Evolutionary conservation across 2,888 invertebrate species (phyloP).

Genomic region (Epiblema foenella): DNA sequence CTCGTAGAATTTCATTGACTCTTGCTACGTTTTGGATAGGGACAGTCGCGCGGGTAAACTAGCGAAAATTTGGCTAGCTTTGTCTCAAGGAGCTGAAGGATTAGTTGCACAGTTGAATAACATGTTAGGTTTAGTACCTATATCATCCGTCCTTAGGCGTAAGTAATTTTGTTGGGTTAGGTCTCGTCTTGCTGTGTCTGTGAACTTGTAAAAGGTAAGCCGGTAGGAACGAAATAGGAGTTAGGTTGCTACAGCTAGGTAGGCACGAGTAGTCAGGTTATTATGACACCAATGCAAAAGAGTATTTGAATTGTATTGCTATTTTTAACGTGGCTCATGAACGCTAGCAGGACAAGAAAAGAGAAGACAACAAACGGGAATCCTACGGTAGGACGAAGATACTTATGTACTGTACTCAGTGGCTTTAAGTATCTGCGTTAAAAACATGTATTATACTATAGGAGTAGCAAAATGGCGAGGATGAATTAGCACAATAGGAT

Average conservation of each 20-base stretch:
- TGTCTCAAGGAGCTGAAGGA: background rate
- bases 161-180: background rate
- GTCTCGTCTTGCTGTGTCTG: background rate
- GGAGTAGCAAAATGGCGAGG: background rate
- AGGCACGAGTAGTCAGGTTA: background rate
- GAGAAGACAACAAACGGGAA: no score
- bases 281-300: no score
- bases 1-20: no score
- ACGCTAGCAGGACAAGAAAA: background rate
- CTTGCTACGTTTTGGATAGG: background rate
- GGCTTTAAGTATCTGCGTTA: no score
- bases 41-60: background rate
- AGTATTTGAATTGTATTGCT: no score
- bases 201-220: slow-evolving; percentile 4
- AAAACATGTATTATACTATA: background rate
- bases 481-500: no score
- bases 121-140: slow-evolving; percentile 3
- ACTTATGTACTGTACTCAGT: no score
- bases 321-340: background rate
- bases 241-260: background rate
- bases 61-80: background rate
- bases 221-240: background rate
- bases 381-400: no score
- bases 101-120: background rate
- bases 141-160: background rate